Evolutionary conservation across 2,888 invertebrate genomes (phyloP).

Genomic region (Oligia strigilis): DNA sequence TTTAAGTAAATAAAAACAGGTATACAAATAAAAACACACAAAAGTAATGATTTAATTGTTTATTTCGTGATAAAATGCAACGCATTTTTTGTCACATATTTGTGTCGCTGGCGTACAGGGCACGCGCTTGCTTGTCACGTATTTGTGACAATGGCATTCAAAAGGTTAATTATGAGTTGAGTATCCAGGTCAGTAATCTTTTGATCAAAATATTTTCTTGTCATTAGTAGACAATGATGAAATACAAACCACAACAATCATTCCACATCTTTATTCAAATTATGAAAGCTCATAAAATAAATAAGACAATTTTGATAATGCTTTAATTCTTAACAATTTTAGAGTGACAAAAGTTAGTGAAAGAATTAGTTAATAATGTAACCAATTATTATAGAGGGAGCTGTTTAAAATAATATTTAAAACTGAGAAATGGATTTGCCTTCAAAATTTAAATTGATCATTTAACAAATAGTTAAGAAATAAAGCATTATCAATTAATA

Average conservation of each 20-base stretch:
- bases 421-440: neutral
- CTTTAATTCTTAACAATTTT: conserved; percentile 64
- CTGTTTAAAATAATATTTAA: neutral
- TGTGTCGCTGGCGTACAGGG: too few species aligned
- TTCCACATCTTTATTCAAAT: conserved; percentile 46
- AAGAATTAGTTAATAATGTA: neutral
- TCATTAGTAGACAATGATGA: neutral
- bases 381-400: neutral
- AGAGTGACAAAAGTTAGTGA: neutral
- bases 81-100: too few species aligned
- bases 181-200: neutral
- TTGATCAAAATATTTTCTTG: neutral
- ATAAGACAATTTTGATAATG: conserved; percentile 89
- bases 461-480: conserved; percentile 61
- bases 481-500: conserved; percentile 71
- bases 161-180: neutral
- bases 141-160: too few species aligned
- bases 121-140: too few species aligned
- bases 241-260: conserved; percentile 43
- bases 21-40: too few species aligned
- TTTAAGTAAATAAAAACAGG: too few species aligned
- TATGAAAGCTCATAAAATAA: conserved; percentile 97
- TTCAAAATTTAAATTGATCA: neutral
- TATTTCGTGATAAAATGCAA: too few species aligned
- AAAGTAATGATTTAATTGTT: too few species aligned